Evolutionary conservation across 2,888 invertebrate species (phyloP).

Genomic region (Phalera bucephala): DNA sequence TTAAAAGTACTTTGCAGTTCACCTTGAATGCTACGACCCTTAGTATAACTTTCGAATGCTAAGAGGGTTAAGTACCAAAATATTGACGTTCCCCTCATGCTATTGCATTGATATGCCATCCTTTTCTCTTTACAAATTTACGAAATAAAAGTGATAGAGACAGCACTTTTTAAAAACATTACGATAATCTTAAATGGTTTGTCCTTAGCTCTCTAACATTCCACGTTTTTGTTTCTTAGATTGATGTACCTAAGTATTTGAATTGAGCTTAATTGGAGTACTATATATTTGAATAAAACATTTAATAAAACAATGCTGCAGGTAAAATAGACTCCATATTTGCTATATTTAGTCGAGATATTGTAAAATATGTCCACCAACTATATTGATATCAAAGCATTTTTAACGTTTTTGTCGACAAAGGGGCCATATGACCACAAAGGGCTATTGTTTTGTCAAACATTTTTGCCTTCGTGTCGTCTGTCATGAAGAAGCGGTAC

Average conservation of each 20-base stretch:
- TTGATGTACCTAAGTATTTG: background rate
- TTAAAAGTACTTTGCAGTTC: no score
- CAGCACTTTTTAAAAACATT: no score
- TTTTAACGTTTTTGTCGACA: conserved; percentile 11
- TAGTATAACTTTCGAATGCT: no score
- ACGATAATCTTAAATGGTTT: no score
- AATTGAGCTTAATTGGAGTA: background rate
- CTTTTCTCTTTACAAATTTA: no score
- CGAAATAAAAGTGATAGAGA: no score
- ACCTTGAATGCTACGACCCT: no score
- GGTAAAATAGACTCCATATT: background rate
- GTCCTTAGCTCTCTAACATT: background rate
- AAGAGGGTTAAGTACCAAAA: no score
- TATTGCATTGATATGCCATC: no score
- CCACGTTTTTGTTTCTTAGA: background rate
- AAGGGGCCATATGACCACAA: conserved; percentile 19
- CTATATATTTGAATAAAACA: background rate
- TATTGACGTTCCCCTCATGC: no score
- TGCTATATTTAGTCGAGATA: conserved; percentile 4
- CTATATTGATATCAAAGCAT: conserved; percentile 17
- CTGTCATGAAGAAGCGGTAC: background rate
- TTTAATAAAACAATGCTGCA: background rate
- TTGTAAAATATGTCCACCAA: conserved; percentile 6
- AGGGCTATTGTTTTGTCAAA: conserved; percentile 13
- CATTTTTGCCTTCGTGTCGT: conserved; percentile 6